Conservation (phyloP, 2,797 vertebrate genomes). For the Rhadinocentrus ornatus region DNA sequence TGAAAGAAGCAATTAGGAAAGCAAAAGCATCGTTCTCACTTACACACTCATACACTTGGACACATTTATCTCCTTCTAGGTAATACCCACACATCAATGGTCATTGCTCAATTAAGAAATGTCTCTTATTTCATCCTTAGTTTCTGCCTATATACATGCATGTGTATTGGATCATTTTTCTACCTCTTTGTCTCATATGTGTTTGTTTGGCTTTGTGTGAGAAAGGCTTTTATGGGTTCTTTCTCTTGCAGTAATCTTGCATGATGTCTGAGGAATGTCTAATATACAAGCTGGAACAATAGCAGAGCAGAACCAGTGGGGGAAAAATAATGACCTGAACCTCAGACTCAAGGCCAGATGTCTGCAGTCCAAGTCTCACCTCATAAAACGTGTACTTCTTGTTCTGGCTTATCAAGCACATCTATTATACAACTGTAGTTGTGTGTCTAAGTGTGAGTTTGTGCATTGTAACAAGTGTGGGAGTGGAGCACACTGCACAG, state of each 20-base stretch:
- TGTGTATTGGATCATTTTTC: neutral
- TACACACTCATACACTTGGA: slow-evolving; percentile 23
- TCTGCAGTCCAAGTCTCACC: slow-evolving; percentile 73
- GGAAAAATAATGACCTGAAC: slow-evolving; percentile 68
- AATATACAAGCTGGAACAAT: slow-evolving; percentile 71
- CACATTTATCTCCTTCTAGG: slow-evolving; percentile 50
- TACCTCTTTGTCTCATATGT: neutral
- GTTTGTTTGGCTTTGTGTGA: slow-evolving; percentile 36
- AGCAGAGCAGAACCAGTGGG: slow-evolving; percentile 58
- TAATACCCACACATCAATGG: slow-evolving; percentile 26
- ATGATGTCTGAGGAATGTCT: slow-evolving; percentile 75
- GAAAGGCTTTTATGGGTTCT: slow-evolving; percentile 59
- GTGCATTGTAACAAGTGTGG: slow-evolving; percentile 21
- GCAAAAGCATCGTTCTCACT: slow-evolving; percentile 32
- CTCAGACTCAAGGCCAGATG: slow-evolving; percentile 65
- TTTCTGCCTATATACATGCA: neutral
- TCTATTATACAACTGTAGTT: slow-evolving; percentile 49
- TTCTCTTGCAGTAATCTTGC: slow-evolving; percentile 60
- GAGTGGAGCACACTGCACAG: slow-evolving; percentile 14
- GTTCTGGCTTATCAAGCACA: slow-evolving; percentile 68
- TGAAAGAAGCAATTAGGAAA: slow-evolving; percentile 57
- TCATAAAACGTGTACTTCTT: slow-evolving; percentile 72
- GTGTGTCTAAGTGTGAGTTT: slow-evolving; percentile 19
- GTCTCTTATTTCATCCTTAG: slow-evolving; percentile 32
- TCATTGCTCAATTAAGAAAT: slow-evolving; percentile 45